Conservation (phyloP, 2,888 invertebrate species). For the Acleris laterana region DNA sequence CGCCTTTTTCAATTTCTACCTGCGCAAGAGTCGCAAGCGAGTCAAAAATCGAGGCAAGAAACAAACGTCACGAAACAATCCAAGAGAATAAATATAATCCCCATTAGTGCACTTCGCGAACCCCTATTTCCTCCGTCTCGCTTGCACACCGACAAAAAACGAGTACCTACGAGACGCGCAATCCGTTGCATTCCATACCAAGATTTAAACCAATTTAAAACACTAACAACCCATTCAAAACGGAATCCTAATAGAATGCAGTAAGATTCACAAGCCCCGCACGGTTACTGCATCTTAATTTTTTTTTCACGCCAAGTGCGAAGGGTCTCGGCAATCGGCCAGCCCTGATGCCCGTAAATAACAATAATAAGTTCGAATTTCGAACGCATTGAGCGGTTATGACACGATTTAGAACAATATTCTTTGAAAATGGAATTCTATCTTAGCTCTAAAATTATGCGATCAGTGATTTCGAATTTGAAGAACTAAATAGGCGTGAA, state of each 20-base stretch:
- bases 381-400: slow-evolving; percentile 75
- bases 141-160: slow-evolving; percentile 78
- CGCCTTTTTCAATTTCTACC: slow-evolving; percentile 22
- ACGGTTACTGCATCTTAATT: slow-evolving; percentile 46
- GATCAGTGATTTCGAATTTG: neutral
- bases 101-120: slow-evolving; percentile 80
- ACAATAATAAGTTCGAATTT: slow-evolving; percentile 77
- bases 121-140: slow-evolving; percentile 59
- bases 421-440: slow-evolving; percentile 36
- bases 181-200: slow-evolving; percentile 78
- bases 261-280: slow-evolving; percentile 53
- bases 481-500: neutral
- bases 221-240: slow-evolving; percentile 44
- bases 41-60: slow-evolving; percentile 52
- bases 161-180: slow-evolving; percentile 77
- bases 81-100: slow-evolving; percentile 63
- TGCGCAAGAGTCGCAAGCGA: slow-evolving; percentile 19
- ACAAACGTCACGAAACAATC: slow-evolving; percentile 61
- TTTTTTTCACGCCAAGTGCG: slow-evolving; percentile 70
- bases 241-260: slow-evolving; percentile 45
- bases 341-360: slow-evolving; percentile 70
- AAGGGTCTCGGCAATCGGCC: slow-evolving; percentile 76
- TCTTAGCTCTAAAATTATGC: slow-evolving; percentile 3
- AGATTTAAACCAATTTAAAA: slow-evolving; percentile 53
- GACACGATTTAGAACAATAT: slow-evolving; percentile 69